Conservation (phyloP, 2,888 invertebrate genomes). For the Coelopa pilipes region DNA sequence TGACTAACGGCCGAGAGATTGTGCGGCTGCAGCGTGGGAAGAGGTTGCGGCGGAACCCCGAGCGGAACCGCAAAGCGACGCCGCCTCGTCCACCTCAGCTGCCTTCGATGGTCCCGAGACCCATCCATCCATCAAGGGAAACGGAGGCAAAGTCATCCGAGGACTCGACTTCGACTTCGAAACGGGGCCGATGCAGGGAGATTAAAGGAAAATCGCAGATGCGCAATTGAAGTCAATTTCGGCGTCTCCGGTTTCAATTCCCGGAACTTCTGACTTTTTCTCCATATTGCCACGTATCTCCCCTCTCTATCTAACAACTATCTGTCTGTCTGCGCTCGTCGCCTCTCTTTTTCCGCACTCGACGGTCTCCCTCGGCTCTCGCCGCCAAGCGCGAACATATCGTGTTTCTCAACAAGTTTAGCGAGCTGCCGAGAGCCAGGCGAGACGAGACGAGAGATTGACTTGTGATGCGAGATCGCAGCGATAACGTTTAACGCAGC, state of each 20-base stretch:
- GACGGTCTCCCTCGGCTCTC: background rate
- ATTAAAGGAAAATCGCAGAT: conserved; percentile 50
- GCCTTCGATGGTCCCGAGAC: background rate
- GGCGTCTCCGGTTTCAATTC: conserved; percentile 43
- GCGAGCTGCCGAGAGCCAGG: conserved; percentile 53
- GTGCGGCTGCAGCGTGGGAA: too few relatives aligned
- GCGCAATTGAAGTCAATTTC: conserved; percentile 53
- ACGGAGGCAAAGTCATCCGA: too few relatives aligned
- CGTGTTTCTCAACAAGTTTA: conserved; percentile 58
- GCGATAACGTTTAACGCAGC: conserved; percentile 56
- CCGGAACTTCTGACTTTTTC: conserved; percentile 53
- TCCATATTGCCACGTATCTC: background rate
- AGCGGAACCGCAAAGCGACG: too few relatives aligned
- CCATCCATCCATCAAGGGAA: background rate
- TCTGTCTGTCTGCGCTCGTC: background rate
- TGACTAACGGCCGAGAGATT: too few relatives aligned
- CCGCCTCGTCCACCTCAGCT: background rate
- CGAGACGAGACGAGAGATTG: conserved; percentile 52
- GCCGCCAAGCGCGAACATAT: background rate
- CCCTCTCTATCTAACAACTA: background rate
- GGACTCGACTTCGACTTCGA: too few relatives aligned
- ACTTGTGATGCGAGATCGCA: conserved; percentile 55
- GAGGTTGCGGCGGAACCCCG: too few relatives aligned
- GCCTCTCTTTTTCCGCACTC: background rate
- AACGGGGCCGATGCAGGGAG: too few relatives aligned